Conservation (phyloP, 2,888 invertebrate genomes). For the Thera britannica region DNA sequence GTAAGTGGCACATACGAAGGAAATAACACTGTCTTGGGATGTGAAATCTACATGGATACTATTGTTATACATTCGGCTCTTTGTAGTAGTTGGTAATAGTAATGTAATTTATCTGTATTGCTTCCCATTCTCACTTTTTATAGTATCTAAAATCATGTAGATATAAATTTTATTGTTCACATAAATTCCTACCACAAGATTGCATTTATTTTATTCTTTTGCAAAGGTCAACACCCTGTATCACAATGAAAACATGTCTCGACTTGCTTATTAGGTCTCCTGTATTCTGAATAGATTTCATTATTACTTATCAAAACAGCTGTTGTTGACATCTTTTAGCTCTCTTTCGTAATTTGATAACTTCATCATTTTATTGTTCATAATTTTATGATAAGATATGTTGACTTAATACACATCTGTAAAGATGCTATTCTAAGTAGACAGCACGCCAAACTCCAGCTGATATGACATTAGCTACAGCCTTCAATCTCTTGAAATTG, state of each 20-base stretch:
- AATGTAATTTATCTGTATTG: too few relatives aligned
- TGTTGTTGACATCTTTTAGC: not conserved
- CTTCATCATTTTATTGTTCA: too few relatives aligned
- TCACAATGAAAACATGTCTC: constrained; percentile 1
- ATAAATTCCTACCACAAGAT: too few relatives aligned
- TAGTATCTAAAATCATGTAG: not conserved
- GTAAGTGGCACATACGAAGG: constrained; percentile 31
- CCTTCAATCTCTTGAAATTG: too few relatives aligned
- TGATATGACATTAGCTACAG: too few relatives aligned
- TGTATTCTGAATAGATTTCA: not conserved
- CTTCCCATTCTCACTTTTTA: too few relatives aligned
- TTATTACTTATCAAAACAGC: not conserved
- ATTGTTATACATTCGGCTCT: constrained; percentile 39
- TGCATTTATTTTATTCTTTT: not conserved
- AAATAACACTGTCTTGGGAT: constrained; percentile 28
- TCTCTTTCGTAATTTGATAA: too few relatives aligned
- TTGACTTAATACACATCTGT: too few relatives aligned
- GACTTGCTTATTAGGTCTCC: not conserved
- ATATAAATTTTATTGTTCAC: too few relatives aligned
- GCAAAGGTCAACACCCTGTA: constrained; percentile 4
- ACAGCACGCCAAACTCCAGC: too few relatives aligned
- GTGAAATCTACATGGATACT: constrained; percentile 40
- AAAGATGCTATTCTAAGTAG: too few relatives aligned
- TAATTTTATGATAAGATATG: too few relatives aligned
- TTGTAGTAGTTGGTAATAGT: constrained; percentile 1